Evolutionary conservation across 2,113 vertebrate genomes (phyloP).

Genomic region (Percopsis transmontana): DNA sequence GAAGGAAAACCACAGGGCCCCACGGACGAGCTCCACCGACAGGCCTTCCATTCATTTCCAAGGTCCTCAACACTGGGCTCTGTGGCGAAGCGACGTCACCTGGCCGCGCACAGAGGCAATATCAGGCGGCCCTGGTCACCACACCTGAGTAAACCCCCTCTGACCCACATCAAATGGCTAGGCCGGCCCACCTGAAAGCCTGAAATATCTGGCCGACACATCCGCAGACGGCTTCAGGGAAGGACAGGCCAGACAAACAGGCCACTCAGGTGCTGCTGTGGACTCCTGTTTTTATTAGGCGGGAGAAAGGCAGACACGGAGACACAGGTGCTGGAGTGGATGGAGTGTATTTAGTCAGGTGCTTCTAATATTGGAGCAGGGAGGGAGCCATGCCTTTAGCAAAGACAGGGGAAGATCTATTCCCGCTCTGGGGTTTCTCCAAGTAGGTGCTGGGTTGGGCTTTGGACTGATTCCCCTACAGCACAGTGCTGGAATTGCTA

Average conservation of each 20-base stretch:
- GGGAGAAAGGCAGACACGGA: slow-evolving; percentile 4
- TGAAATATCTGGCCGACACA: slow-evolving; percentile 29
- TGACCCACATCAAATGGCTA: slow-evolving; percentile 62
- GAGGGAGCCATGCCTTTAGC: slow-evolving; percentile 37
- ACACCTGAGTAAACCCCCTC: slow-evolving; percentile 72
- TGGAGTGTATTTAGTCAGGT: slow-evolving; percentile 66
- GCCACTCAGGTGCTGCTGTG: slow-evolving; percentile 65
- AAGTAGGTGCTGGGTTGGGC: slow-evolving; percentile 14
- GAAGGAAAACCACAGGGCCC: slow-evolving; percentile 58
- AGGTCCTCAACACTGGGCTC: slow-evolving; percentile 55
- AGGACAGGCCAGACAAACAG: slow-evolving; percentile 59
- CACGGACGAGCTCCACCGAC: slow-evolving; percentile 64
- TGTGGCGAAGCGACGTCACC: slow-evolving; percentile 65
- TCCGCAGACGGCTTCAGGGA: slow-evolving; percentile 36
- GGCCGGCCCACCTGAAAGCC: slow-evolving; percentile 46
- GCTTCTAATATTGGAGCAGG: slow-evolving; percentile 45
- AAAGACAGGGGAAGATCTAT: slow-evolving; percentile 57
- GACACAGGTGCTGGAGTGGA: slow-evolving; percentile 23
- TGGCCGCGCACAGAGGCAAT: slow-evolving; percentile 59
- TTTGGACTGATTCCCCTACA: slow-evolving; percentile 19
- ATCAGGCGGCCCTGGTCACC: slow-evolving; percentile 61
- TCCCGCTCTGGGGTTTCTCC: slow-evolving; percentile 28
- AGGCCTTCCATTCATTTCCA: slow-evolving; percentile 60
- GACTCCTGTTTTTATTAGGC: slow-evolving; percentile 63
- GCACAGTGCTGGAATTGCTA: slow-evolving; percentile 1